Percentiles rank a stretch among this genome's conserved stretches.
These are phyloP conservation scores for Girardinus metallicus DNA, from an alignment of 2,797 vertebrate genomes.

Conservation along the genomic window DNA sequence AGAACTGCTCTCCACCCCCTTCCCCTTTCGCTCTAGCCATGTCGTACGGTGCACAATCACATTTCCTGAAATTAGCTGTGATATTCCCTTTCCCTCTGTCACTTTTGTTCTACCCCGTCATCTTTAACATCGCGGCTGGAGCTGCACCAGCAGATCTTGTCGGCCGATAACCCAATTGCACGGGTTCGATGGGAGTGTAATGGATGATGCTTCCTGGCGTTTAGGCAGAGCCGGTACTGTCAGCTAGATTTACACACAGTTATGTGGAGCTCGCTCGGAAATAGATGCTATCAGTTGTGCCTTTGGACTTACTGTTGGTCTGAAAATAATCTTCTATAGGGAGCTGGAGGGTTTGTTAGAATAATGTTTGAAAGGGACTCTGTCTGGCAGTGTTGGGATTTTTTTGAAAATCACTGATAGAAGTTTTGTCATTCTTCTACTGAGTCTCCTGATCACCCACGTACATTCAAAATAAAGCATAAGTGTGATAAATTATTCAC, in stretches of 20 bases:
- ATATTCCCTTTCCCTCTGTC: slow-evolving; percentile 30
- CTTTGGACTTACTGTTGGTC: background rate
- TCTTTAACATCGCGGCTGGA: slow-evolving; percentile 35
- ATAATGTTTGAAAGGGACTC: slow-evolving; percentile 3
- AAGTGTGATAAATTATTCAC: slow-evolving; percentile 29
- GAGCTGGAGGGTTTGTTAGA: slow-evolving; percentile 6
- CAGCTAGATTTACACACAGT: slow-evolving; percentile 27
- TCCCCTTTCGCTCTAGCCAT: slow-evolving; percentile 1
- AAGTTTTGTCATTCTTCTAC: slow-evolving; percentile 20
- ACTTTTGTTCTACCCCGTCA: slow-evolving; percentile 25
- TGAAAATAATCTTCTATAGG: background rate
- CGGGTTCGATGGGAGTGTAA: slow-evolving; percentile 34
- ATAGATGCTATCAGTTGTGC: slow-evolving; percentile 2
- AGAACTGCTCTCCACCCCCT: slow-evolving; percentile 8
- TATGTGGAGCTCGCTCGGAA: slow-evolving; percentile 2
- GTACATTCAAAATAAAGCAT: slow-evolving; percentile 30
- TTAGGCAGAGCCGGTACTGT: slow-evolving; percentile 18
- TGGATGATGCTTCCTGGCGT: slow-evolving; percentile 33
- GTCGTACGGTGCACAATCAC: slow-evolving; percentile 43
- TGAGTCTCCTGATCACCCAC: slow-evolving; percentile 29
- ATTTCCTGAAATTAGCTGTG: slow-evolving; percentile 47
- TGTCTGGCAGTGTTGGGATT: slow-evolving; percentile 8
- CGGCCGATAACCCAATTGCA: slow-evolving; percentile 52
- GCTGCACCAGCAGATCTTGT: slow-evolving; percentile 20
- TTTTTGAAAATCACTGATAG: background rate